phyloP scores from a whole-genome alignment of 2,113 vertebrate species.

The Laterallus jamaicensis region DNA sequence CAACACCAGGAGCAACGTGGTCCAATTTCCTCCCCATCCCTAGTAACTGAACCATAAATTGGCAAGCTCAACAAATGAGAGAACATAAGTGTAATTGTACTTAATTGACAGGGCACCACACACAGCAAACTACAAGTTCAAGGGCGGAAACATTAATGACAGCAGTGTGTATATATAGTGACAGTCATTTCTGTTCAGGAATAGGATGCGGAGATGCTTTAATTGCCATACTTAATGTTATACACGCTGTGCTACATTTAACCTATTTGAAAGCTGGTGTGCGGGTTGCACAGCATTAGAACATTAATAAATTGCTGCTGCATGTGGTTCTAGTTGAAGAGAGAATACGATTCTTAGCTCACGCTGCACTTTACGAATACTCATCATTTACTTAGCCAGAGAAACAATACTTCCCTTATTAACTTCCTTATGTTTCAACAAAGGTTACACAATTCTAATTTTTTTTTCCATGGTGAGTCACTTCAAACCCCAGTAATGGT shows the following conservation, averaged over 20 bases:
- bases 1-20: background rate
- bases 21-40: background rate
- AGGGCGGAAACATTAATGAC: background rate
- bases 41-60: background rate
- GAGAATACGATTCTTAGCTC: background rate
- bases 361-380: background rate
- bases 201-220: background rate
- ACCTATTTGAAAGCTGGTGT: conserved; percentile 4
- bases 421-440: background rate
- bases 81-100: conserved; percentile 1
- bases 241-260: conserved; percentile 23
- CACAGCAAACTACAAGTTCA: background rate
- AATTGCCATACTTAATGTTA: background rate
- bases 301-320: conserved; percentile 27
- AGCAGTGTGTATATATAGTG: rapidly evolving
- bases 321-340: background rate
- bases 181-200: background rate
- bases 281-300: background rate
- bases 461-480: background rate
- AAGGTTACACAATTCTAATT: background rate
- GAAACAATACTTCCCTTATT: background rate
- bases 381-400: background rate
- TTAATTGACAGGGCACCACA: conserved; percentile 20
- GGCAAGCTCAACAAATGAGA: background rate
- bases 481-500: background rate